Base-by-base conservation (phyloP, 92 coral and sea anemone genomes). In the Zoanthus sociatus region DNA sequence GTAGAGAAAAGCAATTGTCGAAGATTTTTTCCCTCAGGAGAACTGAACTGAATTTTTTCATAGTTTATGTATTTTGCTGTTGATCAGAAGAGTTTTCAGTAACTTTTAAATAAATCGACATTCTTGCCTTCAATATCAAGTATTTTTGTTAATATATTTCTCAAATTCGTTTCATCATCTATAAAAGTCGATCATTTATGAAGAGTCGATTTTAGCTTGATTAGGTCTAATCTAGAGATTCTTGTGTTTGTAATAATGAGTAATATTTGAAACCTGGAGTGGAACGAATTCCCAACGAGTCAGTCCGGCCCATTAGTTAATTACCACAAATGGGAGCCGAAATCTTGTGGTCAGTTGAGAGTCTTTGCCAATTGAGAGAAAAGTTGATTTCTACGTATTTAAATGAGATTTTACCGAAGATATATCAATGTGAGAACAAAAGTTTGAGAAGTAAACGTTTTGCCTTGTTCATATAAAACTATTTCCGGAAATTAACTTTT, bases 171-270 rank as follows among this genome's bases (percentile, higher is more conserved):
- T 64, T 81, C 31, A 81, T 67, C 75, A 63, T 64, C 26, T 45
- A 18, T 45, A 64, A 67, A 81, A 60, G 85, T 64, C 74, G 64
- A 7, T 44, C 66, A 64, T 64, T 81, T 66, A 45, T 74, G 42
- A 16, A 15, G 44, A 45, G 26, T 55, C 85, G 85, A 81, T 81
- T 55, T 47, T 81, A 81, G 47, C 45, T 11, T 91, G 94, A 91
- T 91, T 89, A 87, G 83, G 87, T 84, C 94, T 91, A 91, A 91
- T 91, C 92, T 63, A 63, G 82, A 83, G 71, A 66, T 48, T 73
- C 93, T 79, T 50, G 88, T 88, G 70, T 89, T 71, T 72, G 73
- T 84, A 91, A 84, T 91, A 83, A 89, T 88, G 64, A 91, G 89
- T 91, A 89, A 78, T 91, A 87, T 70, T 54, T 20, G 48, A 82